Conservation (phyloP, 2,113 vertebrate species). For the Nanorana parkeri region DNA sequence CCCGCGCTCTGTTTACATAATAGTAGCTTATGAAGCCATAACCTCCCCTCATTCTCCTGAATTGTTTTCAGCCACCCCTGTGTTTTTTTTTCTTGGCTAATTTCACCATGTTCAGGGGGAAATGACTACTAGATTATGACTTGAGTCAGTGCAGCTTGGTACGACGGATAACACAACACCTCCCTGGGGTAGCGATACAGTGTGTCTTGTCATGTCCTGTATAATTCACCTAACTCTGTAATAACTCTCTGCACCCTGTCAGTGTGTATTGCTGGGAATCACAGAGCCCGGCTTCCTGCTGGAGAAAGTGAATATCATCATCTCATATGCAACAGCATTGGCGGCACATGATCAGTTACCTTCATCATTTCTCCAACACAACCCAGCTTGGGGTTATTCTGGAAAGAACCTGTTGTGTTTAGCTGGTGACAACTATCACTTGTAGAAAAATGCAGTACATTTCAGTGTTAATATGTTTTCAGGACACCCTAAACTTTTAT, state of each 20-base stretch:
- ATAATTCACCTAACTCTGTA: not conserved
- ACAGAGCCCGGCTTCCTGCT: no score
- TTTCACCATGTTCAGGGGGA: not conserved
- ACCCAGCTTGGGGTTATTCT: no score
- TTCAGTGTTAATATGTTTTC: no score
- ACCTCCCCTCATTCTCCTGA: not conserved
- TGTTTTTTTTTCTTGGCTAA: not conserved
- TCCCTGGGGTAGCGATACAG: not conserved
- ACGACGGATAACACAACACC: not conserved
- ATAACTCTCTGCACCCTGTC: not conserved
- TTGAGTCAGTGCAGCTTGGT: not conserved
- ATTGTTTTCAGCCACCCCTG: not conserved
- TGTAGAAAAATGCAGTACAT: no score
- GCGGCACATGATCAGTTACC: no score
- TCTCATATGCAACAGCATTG: no score
- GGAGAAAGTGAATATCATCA: no score
- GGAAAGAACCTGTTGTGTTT: no score
- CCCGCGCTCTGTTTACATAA: conserved; percentile 2
- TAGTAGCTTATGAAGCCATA: not conserved
- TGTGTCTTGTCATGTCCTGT: not conserved
- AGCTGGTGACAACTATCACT: no score
- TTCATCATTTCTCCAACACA: no score
- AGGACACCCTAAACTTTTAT: no score
- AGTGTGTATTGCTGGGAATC: not conserved
- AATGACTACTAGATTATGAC: conserved; percentile 16